These are phyloP conservation scores for Solenodon paradoxus DNA, from an alignment of 2,113 vertebrate genomes.

Conservation along the genomic window DNA sequence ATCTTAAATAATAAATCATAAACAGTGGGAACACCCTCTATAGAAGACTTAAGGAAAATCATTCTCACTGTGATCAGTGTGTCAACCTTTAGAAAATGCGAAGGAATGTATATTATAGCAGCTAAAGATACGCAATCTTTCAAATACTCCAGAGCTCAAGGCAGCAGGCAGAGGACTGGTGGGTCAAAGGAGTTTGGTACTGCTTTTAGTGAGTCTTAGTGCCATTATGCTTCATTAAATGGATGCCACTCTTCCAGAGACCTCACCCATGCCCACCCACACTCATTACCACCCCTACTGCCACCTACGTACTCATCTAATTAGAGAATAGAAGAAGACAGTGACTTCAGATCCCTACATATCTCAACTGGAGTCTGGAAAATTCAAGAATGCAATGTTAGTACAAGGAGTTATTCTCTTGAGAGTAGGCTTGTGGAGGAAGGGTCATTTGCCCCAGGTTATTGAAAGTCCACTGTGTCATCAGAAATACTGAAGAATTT, in stretches of 20 bases:
- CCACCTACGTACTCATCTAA: background rate
- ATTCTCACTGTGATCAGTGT: background rate
- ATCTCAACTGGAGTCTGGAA: background rate
- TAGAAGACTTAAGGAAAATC: background rate
- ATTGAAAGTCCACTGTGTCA: background rate
- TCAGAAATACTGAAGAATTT: background rate
- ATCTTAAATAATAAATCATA: background rate
- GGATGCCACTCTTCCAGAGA: background rate
- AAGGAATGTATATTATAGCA: background rate
- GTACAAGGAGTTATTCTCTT: background rate
- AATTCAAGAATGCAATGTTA: background rate
- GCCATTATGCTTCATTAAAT: background rate
- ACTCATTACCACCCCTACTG: background rate
- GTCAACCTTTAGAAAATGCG: background rate
- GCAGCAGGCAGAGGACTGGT: background rate
- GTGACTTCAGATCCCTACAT: background rate
- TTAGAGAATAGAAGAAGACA: background rate
- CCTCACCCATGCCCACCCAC: fast-evolving
- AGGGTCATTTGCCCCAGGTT: background rate
- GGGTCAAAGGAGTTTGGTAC: background rate
- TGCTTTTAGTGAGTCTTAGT: background rate
- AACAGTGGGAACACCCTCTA: background rate
- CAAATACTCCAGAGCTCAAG: background rate
- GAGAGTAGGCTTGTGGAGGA: background rate
- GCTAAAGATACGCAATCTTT: constrained; percentile 7